These are phyloP conservation scores for Limnephilus auricula DNA, from an alignment of 2,888 invertebrate genomes.

Conservation along the genomic window DNA sequence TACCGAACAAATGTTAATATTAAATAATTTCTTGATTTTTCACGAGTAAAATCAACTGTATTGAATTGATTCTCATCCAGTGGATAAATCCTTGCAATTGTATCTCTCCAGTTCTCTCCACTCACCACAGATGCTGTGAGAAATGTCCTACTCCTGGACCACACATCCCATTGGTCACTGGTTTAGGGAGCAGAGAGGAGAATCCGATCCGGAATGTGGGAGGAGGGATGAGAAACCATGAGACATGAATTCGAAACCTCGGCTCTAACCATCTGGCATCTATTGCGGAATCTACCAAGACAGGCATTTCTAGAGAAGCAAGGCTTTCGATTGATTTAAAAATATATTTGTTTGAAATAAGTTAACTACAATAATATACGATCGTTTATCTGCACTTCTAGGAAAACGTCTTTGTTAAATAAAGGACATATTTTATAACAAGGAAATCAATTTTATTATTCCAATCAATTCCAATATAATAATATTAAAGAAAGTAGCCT, in stretches of 20 bases:
- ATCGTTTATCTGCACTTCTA: neutral
- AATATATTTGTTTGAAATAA: neutral
- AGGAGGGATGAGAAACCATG: neutral
- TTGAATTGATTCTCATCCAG: neutral
- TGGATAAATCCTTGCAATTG: neutral
- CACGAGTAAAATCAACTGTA: neutral
- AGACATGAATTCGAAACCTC: neutral
- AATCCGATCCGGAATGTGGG: neutral
- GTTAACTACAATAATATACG: neutral
- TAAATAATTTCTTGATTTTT: neutral
- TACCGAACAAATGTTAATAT: too few relatives aligned
- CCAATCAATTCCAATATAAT: too few relatives aligned
- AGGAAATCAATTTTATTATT: too few relatives aligned
- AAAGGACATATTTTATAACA: too few relatives aligned
- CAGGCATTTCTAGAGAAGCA: neutral
- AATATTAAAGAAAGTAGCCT: too few relatives aligned
- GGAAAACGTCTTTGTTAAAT: too few relatives aligned
- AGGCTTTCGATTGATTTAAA: neutral
- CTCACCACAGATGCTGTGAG: neutral
- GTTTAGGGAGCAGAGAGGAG: neutral
- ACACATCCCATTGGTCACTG: neutral
- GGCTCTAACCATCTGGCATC: neutral
- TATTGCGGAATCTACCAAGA: neutral
- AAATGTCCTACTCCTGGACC: neutral
- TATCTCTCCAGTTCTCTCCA: neutral